Conservation (phyloP, 2,888 invertebrate species). For the Parnassius mnemosyne region DNA sequence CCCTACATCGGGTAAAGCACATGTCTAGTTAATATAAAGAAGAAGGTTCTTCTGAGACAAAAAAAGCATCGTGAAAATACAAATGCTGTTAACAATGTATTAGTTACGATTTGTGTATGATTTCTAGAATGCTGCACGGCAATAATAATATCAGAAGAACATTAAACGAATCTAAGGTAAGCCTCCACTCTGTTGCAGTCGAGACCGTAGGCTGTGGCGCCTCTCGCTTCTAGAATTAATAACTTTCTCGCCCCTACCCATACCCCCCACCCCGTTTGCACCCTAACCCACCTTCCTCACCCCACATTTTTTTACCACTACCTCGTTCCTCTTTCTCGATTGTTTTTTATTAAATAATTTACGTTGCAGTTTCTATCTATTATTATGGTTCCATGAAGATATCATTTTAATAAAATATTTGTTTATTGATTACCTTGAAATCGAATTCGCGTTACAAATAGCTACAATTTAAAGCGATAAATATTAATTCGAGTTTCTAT, state of each 20-base stretch:
- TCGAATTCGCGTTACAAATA: constrained; percentile 7
- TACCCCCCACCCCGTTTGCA: constrained; percentile 39
- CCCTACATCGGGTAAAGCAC: too few species aligned
- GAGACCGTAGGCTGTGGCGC: constrained; percentile 73
- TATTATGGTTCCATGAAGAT: neutral
- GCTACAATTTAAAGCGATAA: neutral
- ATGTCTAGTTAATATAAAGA: neutral
- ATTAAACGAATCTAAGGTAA: constrained; percentile 74
- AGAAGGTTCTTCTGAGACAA: neutral
- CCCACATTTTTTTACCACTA: constrained; percentile 37
- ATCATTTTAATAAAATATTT: neutral
- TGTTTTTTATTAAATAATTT: neutral
- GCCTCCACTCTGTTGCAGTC: constrained; percentile 70
- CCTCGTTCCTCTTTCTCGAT: constrained; percentile 47
- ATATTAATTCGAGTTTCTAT: constrained; percentile 44
- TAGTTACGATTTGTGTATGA: constrained; percentile 5
- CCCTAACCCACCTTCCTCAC: constrained; percentile 43
- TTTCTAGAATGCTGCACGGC: constrained; percentile 35
- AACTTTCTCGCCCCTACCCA: constrained; percentile 67
- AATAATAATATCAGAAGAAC: constrained; percentile 69
- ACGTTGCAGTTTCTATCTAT: neutral
- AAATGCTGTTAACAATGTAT: constrained; percentile 8
- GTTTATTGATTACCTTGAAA: neutral
- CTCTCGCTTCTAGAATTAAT: constrained; percentile 79
- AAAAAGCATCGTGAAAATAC: neutral